Conservation (phyloP, 2,113 vertebrate species). For the Symphodus melops region DNA sequence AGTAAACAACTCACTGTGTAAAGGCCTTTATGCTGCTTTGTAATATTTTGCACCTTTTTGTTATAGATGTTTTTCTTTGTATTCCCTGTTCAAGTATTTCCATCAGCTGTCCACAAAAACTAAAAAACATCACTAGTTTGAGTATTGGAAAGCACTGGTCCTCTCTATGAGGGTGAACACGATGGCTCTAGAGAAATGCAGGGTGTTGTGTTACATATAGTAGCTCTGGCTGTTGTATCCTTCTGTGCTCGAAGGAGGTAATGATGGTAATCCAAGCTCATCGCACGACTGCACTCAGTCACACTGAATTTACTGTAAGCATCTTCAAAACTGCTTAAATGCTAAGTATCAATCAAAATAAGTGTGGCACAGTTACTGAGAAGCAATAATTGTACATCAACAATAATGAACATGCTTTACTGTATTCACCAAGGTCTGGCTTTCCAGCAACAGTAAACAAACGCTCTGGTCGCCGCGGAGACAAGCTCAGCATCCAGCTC, state of each 20-base stretch:
- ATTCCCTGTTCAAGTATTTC: not conserved
- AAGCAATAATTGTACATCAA: slow-evolving; percentile 33
- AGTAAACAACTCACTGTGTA: no score
- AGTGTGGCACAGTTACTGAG: fast-evolving
- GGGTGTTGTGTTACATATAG: slow-evolving; percentile 4
- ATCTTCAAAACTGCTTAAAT: slow-evolving; percentile 2
- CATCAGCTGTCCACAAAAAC: not conserved
- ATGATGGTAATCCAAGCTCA: slow-evolving; percentile 18
- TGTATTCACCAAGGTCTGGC: slow-evolving; percentile 23
- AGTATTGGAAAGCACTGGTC: not conserved
- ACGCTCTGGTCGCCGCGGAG: slow-evolving; percentile 65
- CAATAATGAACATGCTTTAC: slow-evolving; percentile 6
- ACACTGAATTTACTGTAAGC: not conserved
- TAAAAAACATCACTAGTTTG: not conserved
- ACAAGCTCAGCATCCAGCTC: slow-evolving; percentile 64
- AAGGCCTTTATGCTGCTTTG: no score
- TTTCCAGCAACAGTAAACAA: slow-evolving; percentile 69
- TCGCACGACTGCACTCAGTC: not conserved
- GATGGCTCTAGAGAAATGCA: not conserved
- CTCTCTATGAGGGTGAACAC: not conserved
- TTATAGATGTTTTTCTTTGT: not conserved
- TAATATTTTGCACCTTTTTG: not conserved
- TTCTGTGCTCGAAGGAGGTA: not conserved
- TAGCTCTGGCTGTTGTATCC: slow-evolving; percentile 15
- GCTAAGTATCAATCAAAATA: slow-evolving; percentile 6